A percentile compares a stretch with the other conserved stretches of the same genome.
Evolutionary conservation across 2,888 invertebrate genomes (phyloP).

Genomic region (Entomobrya multifasciata): DNA sequence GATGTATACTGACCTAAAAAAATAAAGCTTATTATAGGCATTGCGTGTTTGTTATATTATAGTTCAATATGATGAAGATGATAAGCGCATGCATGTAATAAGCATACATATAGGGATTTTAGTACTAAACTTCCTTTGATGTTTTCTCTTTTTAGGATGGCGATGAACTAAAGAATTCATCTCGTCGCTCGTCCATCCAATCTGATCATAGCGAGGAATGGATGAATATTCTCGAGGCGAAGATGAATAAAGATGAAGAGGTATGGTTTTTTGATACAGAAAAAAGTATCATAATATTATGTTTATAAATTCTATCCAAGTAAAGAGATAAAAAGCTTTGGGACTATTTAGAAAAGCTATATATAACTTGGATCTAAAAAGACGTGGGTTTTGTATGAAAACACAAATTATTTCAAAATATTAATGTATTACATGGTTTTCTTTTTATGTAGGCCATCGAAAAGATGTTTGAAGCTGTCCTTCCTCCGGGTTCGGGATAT

Average conservation of each 20-base stretch:
- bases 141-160: conserved; percentile 56
- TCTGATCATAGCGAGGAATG: conserved; percentile 77
- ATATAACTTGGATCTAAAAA: neutral
- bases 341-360: conserved; percentile 7
- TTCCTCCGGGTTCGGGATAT: conserved; percentile 45
- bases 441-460: conserved; percentile 63
- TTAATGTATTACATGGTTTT: conserved; percentile 18
- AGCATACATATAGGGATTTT: no score
- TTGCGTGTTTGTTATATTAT: no score
- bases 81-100: no score
- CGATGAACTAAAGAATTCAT: conserved; percentile 68
- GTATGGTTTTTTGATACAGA: conserved; percentile 49
- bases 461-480: conserved; percentile 68
- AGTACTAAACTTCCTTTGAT: conserved; percentile 12
- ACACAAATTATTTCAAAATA: conserved; percentile 35
- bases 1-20: neutral
- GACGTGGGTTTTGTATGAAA: conserved; percentile 26
- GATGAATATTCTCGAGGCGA: conserved; percentile 77
- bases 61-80: no score
- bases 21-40: neutral
- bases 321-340: neutral
- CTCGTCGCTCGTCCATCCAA: conserved; percentile 76
- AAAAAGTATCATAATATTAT: conserved; percentile 14
- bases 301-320: conserved; percentile 2
- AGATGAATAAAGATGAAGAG: conserved; percentile 75